Evolutionary conservation across 2,888 invertebrate species (phyloP), one percentile per base, ranked within the genome.

Genomic region (Tiphia femorata): DNA sequence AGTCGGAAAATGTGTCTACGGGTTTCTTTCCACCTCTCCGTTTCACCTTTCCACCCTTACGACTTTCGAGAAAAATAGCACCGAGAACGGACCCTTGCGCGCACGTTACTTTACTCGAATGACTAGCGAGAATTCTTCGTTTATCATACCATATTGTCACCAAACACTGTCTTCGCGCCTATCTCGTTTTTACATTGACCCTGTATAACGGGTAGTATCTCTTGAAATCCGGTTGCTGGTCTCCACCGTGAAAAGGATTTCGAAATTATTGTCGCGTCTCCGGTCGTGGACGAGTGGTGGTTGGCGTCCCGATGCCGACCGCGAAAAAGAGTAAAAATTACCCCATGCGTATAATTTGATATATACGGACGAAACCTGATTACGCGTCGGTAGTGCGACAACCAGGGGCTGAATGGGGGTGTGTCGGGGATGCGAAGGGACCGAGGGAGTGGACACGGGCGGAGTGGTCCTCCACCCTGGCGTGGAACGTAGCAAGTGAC

Each of bases 271-370:
- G 58, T 55, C 58, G 52, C 43, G 46, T n/a, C n/a, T n/a, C n/a
- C n/a, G n/a, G n/a, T n/a, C n/a, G n/a, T n/a, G n/a, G n/a, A 35
- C 30, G 35, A 33, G 38, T 20, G 33, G 12, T 47, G 20, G 12
- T 27, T 25, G 49, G 7, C 29, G 16, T 16, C 44, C 40, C 53
- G 37, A 29, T 23, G 46, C 30, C 25, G 20, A 29, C 41, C 50
- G 46, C 53, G 63, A 56, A 38, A 64, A 53, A 57, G 51, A 57
- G 50, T 56, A 57, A 59, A 58, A 66, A 66, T 62, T 54, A 62
- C 37, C 29, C 56, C 41, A 49, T 41, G 51, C 66, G 66, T 60
- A 55, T 59, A 66, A 67, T 67, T 66, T 55, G 57, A 52, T 62
- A 55, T 58, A 60, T 52, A 53, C 38, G 50, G 16, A 19, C 40